Percentiles rank a stretch among this genome's conserved stretches.
These are phyloP conservation scores for Linnaemya vulpina DNA, from an alignment of 2,888 invertebrate species.

Conservation along the genomic window DNA sequence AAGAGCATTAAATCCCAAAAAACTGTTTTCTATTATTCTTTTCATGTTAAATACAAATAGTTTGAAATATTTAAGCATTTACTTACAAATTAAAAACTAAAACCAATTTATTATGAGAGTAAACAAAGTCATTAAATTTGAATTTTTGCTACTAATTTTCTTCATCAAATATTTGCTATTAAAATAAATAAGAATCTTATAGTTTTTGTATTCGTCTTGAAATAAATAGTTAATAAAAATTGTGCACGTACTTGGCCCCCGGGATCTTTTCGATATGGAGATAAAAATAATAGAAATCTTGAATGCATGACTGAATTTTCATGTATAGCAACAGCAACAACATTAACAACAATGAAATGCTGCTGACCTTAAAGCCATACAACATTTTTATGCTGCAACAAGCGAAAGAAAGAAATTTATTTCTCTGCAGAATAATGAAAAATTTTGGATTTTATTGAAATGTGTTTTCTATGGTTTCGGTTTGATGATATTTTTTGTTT, in stretches of 20 bases:
- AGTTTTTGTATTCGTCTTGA: neutral
- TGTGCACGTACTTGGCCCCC: constrained; percentile 44
- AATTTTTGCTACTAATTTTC: neutral
- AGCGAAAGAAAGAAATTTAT: constrained; percentile 32
- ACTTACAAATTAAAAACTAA: neutral
- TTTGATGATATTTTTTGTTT: constrained; percentile 35
- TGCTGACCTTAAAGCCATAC: constrained; percentile 54
- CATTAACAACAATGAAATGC: constrained; percentile 44
- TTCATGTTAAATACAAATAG: too few species aligned
- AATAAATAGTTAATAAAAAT: constrained; percentile 32
- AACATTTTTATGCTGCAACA: constrained; percentile 49
- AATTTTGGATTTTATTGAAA: constrained; percentile 45
- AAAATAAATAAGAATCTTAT: constrained; percentile 37
- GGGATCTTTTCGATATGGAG: constrained; percentile 39
- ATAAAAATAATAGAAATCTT: constrained; percentile 57
- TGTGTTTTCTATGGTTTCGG: constrained; percentile 19
- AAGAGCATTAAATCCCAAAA: too few species aligned
- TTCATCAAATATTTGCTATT: constrained; percentile 7
- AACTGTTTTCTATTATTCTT: too few species aligned
- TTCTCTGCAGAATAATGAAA: constrained; percentile 40
- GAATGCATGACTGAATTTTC: constrained; percentile 56
- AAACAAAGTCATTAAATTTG: constrained; percentile 8
- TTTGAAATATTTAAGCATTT: too few species aligned
- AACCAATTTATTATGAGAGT: constrained; percentile 2
- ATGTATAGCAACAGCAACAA: constrained; percentile 21